Percentiles rank a stretch among this genome's conserved stretches.
phyloP scores from a whole-genome alignment of 1,140 invertebrate genomes.

The Aplysia californica region DNA sequence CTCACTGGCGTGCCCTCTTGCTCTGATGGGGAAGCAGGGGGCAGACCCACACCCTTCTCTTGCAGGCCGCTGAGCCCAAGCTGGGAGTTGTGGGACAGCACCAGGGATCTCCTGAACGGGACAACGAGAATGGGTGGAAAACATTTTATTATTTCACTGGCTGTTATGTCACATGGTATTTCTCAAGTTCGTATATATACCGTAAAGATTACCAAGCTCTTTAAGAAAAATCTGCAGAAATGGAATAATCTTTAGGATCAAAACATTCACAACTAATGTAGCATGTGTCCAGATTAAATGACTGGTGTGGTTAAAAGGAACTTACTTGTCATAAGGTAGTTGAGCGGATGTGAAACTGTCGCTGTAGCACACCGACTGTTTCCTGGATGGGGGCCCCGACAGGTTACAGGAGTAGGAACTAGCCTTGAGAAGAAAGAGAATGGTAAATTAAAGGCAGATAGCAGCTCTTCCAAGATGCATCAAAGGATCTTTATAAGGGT shows the following conservation, averaged over 20 bases:
- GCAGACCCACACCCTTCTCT: slow-evolving; percentile 49
- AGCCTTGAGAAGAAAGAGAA: background rate
- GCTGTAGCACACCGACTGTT: slow-evolving; percentile 27
- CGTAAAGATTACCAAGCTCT: background rate
- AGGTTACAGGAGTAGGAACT: background rate
- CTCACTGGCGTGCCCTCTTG: slow-evolving; percentile 26
- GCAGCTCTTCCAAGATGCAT: background rate
- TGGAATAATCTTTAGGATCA: background rate
- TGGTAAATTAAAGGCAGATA: background rate
- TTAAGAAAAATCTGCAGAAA: background rate
- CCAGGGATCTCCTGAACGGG: slow-evolving; percentile 48
- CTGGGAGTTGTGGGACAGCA: slow-evolving; percentile 55
- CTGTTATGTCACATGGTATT: background rate
- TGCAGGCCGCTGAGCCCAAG: slow-evolving; percentile 48
- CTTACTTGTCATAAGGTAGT: slow-evolving; percentile 59
- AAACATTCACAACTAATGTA: background rate
- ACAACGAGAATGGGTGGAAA: no score
- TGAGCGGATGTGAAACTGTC: slow-evolving; percentile 51
- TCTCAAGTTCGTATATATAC: background rate
- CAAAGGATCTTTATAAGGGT: background rate
- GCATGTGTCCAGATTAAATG: background rate
- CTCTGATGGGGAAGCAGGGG: slow-evolving; percentile 59
- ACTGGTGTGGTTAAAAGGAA: no score
- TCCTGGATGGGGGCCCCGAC: background rate
- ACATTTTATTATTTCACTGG: no score